Evolutionary conservation across 2,797 vertebrate species (phyloP).

Genomic region (Halcyon chelicuti): DNA sequence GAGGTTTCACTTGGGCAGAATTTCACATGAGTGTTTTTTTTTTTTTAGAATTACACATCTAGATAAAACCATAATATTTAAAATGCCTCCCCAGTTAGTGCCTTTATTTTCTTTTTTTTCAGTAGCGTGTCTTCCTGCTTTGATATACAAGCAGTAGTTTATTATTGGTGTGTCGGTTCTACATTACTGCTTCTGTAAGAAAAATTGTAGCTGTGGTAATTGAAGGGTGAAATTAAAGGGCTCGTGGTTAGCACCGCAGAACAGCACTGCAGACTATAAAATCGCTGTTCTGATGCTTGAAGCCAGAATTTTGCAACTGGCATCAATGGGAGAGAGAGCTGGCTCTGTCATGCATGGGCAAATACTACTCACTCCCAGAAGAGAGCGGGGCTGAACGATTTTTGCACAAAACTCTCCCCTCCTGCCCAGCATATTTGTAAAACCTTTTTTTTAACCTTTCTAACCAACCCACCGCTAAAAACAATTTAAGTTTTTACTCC

Average conservation of each 20-base stretch:
- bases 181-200: neutral
- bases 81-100: neutral
- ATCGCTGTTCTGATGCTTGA: neutral
- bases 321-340: neutral
- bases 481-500: neutral
- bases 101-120: neutral
- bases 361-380: neutral
- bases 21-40: neutral
- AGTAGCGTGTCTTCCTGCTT: neutral
- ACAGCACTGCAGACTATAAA: slow-evolving; percentile 31
- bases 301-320: neutral
- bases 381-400: neutral
- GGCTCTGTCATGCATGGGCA: neutral
- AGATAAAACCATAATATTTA: neutral
- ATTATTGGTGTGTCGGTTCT: neutral
- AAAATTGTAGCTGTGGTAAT: neutral
- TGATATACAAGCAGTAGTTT: neutral
- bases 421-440: neutral
- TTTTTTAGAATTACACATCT: neutral
- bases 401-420: neutral
- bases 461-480: neutral
- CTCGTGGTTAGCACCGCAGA: neutral
- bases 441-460: slow-evolving; percentile 4
- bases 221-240: slow-evolving; percentile 29
- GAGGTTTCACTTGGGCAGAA: slow-evolving; percentile 2